Base-by-base conservation (phyloP, 92 coral and sea anemone genomes). In the Actinernus sp. region DNA sequence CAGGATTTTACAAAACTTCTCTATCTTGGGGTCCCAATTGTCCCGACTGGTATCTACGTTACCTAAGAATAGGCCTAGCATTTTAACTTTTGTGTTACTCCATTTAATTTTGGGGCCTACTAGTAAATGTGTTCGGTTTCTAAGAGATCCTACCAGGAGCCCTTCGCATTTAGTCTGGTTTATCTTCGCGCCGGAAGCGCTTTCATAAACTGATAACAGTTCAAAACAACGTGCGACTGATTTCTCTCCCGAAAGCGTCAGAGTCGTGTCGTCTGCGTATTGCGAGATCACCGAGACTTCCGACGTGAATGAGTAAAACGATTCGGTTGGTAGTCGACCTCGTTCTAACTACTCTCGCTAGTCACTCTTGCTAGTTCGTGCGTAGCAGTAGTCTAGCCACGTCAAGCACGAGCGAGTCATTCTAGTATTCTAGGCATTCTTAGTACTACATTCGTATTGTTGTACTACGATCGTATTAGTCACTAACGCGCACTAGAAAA, bases 221-320 rank as follows among this genome's bases (percentile, higher is more conserved):
- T 34, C 25, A 23, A 52, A 67, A 25, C 22, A 16, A 3, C 24
- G 19, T 2, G 2, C 0, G 14, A 36, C 8, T 3, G 51, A 30
- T 1, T 3, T 23, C 14, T 51, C 52, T 4, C 20, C n/a, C 0
- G 26, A 0, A 1, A 36, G 3, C 3, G 53, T 8, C 2, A 52
- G 32, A 1, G 74, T 21, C 11, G 63, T 52, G 20, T 67, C 74
- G 16, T 67, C 63, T 4, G 63, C 74, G 8, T 52, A 67, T 8
- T 10, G 16, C 1, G 50, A 50, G 12, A 66, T 21, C 13, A 10
- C 11, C 0, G 61, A 19, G n/a, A n/a, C n/a, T n/a, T n/a, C n/a
- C n/a, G n/a, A n/a, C n/a, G n/a, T n/a, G n/a, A n/a, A n/a, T n/a
- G n/a, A n/a, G n/a, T n/a, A n/a, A n/a, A n/a, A n/a, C n/a, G n/a